Percentiles rank a stretch among this genome's conserved stretches.
Conservation (phyloP, 2,797 vertebrate species). For the Anguilla obscura region DNA sequence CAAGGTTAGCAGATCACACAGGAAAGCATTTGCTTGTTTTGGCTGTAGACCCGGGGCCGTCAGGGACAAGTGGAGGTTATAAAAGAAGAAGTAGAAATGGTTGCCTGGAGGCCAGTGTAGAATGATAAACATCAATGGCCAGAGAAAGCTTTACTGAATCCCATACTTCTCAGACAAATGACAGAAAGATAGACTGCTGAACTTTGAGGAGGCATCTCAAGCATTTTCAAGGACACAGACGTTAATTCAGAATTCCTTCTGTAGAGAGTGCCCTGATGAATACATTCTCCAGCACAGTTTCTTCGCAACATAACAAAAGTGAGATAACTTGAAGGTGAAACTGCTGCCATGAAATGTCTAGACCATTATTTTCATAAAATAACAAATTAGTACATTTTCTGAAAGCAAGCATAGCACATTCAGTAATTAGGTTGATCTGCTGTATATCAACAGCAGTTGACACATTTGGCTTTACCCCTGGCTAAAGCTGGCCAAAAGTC, state of each 20-base stretch:
- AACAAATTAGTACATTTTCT: neutral
- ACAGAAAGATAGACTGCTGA: neutral
- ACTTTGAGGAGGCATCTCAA: neutral
- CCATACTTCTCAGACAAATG: neutral
- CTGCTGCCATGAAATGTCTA: neutral
- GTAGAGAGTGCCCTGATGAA: neutral
- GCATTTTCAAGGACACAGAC: neutral
- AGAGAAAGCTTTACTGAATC: constrained; percentile 12
- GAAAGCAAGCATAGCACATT: neutral
- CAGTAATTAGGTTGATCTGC: neutral
- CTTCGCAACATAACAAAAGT: neutral
- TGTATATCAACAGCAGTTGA: neutral
- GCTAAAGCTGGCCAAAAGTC: neutral
- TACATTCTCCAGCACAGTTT: neutral
- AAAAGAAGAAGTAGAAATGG: constrained; percentile 2
- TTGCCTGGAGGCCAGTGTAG: neutral
- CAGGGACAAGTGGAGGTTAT: constrained; percentile 13
- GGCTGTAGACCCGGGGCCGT: constrained; percentile 1
- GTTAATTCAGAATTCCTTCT: neutral
- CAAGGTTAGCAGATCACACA: neutral
- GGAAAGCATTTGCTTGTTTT: constrained; percentile 13
- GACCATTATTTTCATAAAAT: neutral
- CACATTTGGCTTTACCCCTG: neutral
- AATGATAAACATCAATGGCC: neutral
- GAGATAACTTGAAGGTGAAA: neutral